phyloP scores from a whole-genome alignment of 2,113 vertebrate genomes.

The Myodes glareolus region DNA sequence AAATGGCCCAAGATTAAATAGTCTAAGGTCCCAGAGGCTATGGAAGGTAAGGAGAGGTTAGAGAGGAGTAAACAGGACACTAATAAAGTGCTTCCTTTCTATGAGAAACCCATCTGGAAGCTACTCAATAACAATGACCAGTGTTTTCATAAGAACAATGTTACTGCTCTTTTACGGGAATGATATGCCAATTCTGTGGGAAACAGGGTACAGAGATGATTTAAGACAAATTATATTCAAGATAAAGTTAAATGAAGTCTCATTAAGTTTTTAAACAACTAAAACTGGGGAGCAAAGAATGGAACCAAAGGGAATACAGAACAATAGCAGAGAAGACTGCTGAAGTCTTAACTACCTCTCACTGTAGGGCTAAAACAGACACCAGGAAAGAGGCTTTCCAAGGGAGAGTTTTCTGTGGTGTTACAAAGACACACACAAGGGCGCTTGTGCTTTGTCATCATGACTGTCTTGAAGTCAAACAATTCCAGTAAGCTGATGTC shows the following conservation, averaged over 20 bases:
- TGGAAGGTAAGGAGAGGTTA: slow-evolving; percentile 7
- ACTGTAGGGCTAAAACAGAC: slow-evolving; percentile 20
- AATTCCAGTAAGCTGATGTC: neutral
- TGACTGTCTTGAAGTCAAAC: neutral
- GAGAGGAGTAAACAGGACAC: neutral
- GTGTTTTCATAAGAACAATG: slow-evolving; percentile 49
- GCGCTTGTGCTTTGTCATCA: neutral
- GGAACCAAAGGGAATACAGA: neutral
- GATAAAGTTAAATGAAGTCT: slow-evolving; percentile 49
- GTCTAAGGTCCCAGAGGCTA: neutral
- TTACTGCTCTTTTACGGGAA: slow-evolving; percentile 34
- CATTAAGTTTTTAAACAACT: slow-evolving; percentile 21
- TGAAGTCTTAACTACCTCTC: neutral
- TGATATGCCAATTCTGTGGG: slow-evolving; percentile 12
- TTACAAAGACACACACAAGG: neutral
- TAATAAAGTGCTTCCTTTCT: neutral
- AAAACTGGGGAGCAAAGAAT: neutral
- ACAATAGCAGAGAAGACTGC: neutral
- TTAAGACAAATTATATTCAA: slow-evolving; percentile 24
- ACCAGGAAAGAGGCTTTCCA: neutral
- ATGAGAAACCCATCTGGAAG: slow-evolving; percentile 8
- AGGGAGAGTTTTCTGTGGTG: neutral
- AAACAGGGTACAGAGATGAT: slow-evolving; percentile 36
- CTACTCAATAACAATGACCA: neutral
- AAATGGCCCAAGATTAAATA: slow-evolving; percentile 44